phyloP scores from a whole-genome alignment of 2,113 vertebrate species.

The Chaetura pelagica region DNA sequence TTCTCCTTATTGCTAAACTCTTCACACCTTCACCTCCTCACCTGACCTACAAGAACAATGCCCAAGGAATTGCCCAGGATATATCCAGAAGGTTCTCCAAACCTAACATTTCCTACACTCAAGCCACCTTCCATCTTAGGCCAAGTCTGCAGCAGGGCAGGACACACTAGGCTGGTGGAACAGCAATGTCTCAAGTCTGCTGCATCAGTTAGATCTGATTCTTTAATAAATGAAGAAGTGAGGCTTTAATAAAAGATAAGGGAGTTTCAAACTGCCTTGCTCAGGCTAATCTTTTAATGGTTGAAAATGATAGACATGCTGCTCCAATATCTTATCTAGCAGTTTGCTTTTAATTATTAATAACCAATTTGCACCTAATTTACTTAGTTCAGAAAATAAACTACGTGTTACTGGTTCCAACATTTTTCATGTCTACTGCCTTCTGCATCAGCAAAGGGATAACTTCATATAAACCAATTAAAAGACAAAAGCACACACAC shows the following conservation, averaged over 20 bases:
- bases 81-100: neutral
- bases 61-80: neutral
- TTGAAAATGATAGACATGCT: slow-evolving; percentile 38
- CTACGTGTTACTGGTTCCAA: neutral
- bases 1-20: neutral
- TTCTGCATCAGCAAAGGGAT: neutral
- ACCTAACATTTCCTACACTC: neutral
- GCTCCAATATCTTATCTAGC: slow-evolving; percentile 22
- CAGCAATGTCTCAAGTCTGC: neutral
- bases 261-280: neutral
- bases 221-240: slow-evolving; percentile 37
- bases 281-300: slow-evolving; percentile 35
- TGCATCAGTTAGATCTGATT: neutral
- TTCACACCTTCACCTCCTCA: neutral
- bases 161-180: neutral
- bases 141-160: neutral
- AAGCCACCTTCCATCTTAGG: neutral
- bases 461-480: neutral
- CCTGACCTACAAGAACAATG: neutral
- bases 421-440: slow-evolving; percentile 11
- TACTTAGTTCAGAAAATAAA: slow-evolving; percentile 46
- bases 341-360: slow-evolving; percentile 59
- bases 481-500: neutral
- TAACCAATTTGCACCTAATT: slow-evolving; percentile 46
- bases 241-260: slow-evolving; percentile 36